These are phyloP conservation scores for Seriola aureovittata DNA, from an alignment of 2,113 vertebrate genomes.

Conservation along the genomic window DNA sequence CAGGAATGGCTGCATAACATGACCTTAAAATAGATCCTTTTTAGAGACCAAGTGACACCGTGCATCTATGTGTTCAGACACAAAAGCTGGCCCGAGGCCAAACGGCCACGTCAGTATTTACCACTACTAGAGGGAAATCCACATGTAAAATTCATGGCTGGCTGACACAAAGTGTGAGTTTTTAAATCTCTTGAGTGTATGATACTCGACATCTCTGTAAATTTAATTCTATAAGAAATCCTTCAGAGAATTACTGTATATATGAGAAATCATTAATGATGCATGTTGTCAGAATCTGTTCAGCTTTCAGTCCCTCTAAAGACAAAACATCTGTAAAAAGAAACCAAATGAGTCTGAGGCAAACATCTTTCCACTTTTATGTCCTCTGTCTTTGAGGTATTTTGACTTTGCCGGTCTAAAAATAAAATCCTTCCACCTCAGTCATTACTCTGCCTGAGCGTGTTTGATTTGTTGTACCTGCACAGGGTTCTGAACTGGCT, in stretches of 20 bases:
- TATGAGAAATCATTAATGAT: constrained; percentile 18
- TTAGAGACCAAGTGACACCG: neutral
- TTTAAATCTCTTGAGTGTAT: constrained; percentile 24
- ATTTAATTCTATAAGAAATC: neutral
- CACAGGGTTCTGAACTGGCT: constrained; percentile 7
- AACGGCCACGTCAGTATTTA: constrained; percentile 30
- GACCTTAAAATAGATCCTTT: constrained; percentile 24
- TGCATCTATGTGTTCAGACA: neutral
- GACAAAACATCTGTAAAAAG: neutral
- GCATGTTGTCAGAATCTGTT: neutral
- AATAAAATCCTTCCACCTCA: constrained; percentile 1
- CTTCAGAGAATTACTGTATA: constrained; percentile 25
- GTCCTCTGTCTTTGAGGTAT: constrained; percentile 4
- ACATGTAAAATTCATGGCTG: constrained; percentile 38
- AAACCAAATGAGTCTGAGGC: neutral
- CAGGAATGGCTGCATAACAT: neutral
- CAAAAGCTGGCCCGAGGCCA: constrained; percentile 9
- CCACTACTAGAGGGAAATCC: constrained; percentile 8
- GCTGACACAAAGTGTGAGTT: constrained; percentile 18
- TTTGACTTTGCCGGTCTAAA: constrained; percentile 15
- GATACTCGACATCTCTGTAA: constrained; percentile 28
- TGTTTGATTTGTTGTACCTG: constrained; percentile 20
- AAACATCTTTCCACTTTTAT: neutral
- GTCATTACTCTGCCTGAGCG: neutral
- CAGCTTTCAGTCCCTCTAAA: neutral